Base-by-base conservation (phyloP, 2,113 vertebrate species). In the Cyprichromis sp. region DNA sequence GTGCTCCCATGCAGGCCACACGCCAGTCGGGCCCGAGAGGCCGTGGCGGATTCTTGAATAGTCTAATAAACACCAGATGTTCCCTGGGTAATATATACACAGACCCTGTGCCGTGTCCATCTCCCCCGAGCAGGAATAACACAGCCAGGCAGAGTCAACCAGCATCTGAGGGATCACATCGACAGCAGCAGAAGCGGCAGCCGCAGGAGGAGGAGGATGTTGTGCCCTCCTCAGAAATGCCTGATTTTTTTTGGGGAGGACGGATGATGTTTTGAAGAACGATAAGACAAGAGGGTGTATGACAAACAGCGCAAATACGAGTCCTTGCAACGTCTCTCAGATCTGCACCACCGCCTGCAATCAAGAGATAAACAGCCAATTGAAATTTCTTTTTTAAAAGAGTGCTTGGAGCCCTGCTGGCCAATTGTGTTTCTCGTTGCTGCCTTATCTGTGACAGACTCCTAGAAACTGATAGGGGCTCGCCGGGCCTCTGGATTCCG, bases 61-160 rank as follows among this genome's bases (percentile, higher is more conserved):
- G 93, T 82, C 94, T 96, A 96, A 97, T 96, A 95, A 96, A 96
- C 96, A 96, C 93, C 96, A 96, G 96, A 96, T 97, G 96, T 96
- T 96, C 92, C 83, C 85, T 83, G 86, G 93, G 92, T 96, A 95
- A 95, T 94, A 93, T 96, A 96, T 94, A 96, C 94, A 96, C 86
- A 94, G 94, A 93, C 91, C 92, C 93, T 91, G 93, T 38, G 93
- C 95, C 90, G 78, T 86, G 94, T 95, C 94, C 91, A 89, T 94
- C 94, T 92, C 82, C 91, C 45, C 86, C 84, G 91, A 90, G 92
- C 90, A 93, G 88, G 87, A 91, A 93, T 86, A 94, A 93, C 91
- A 93, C 87, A 86, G 80, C 59, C 80, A 76, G 52, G 85, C 83
- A 4, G 88, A 55, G 86, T 21, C 68, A 59, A 63, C 79, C 91